These are phyloP conservation scores for Brachionus calyciflorus DNA, from an alignment of 1,140 invertebrate genomes.

Conservation along the genomic window DNA sequence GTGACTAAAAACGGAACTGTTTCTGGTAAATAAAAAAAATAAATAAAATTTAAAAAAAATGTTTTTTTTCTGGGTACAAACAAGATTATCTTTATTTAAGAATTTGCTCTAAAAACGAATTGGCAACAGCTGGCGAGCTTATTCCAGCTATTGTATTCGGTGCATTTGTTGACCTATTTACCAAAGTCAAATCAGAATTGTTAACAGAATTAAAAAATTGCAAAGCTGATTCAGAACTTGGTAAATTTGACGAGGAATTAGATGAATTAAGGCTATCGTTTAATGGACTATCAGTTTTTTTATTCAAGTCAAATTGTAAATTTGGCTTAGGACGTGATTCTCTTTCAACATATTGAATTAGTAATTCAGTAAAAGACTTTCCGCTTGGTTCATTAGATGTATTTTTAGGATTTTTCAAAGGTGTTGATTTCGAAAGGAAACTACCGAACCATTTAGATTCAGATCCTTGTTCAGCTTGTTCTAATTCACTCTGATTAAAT, in stretches of 20 bases:
- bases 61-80: background rate
- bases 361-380: constrained; percentile 45
- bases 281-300: constrained; percentile 41
- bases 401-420: constrained; percentile 13
- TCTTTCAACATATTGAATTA: constrained; percentile 47
- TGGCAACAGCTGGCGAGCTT: constrained; percentile 31
- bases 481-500: constrained; percentile 17
- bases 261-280: constrained; percentile 21
- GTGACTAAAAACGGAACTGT: no score
- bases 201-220: constrained; percentile 16
- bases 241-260: constrained; percentile 10
- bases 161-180: constrained; percentile 1
- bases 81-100: constrained; percentile 34
- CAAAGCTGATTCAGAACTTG: constrained; percentile 16
- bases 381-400: background rate
- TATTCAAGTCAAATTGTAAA: constrained; percentile 38
- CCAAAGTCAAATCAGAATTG: constrained; percentile 9
- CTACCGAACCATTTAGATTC: constrained; percentile 32
- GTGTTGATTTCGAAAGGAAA: background rate
- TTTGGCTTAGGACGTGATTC: constrained; percentile 36
- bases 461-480: background rate
- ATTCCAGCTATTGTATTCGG: constrained; percentile 24
- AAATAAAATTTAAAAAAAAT: constrained; percentile 15
- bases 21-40: background rate
- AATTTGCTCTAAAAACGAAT: constrained; percentile 46